Conservation (phyloP, 2,888 invertebrate species). For the Norana najaformis region DNA sequence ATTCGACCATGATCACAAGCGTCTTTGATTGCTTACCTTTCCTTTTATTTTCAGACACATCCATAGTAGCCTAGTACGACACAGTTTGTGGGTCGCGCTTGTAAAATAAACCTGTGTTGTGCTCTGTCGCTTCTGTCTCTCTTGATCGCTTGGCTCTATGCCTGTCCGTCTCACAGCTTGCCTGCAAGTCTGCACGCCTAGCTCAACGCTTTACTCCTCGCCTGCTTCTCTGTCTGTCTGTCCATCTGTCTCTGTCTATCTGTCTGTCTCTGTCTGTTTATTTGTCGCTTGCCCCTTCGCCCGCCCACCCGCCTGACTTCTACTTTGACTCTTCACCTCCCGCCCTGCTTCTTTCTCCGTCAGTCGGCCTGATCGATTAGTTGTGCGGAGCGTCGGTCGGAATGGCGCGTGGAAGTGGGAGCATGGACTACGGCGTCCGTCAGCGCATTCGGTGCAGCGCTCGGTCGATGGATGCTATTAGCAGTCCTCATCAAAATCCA, state of each 20-base stretch:
- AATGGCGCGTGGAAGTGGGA: neutral
- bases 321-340: neutral
- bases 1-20: too few species aligned
- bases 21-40: neutral
- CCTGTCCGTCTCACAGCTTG: neutral
- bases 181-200: neutral
- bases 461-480: neutral
- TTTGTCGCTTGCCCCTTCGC: neutral
- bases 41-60: neutral
- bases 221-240: neutral
- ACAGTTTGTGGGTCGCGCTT: neutral
- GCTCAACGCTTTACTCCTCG: neutral
- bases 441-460: neutral
- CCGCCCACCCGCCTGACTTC: too few species aligned
- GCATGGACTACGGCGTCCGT: neutral
- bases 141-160: neutral
- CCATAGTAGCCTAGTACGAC: neutral
- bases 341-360: neutral
- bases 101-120: neutral
- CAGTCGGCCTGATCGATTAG: neutral
- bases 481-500: conserved; percentile 6
- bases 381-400: neutral
- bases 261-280: neutral
- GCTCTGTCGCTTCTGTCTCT: neutral
- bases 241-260: too few species aligned